phyloP scores from a whole-genome alignment of 2,113 vertebrate genomes.

The Pygoscelis antarcticus region DNA sequence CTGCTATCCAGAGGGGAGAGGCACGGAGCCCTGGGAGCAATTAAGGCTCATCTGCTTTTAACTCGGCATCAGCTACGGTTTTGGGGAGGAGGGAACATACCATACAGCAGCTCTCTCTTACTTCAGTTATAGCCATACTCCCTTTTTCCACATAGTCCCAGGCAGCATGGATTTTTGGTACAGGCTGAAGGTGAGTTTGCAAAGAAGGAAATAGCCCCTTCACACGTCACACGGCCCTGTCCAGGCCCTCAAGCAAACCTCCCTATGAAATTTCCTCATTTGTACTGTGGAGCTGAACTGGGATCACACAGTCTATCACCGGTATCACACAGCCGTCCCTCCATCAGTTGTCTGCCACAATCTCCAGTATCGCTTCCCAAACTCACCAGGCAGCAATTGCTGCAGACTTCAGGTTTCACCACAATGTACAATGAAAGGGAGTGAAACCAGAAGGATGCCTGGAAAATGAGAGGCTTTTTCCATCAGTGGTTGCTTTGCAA shows the following conservation, averaged over 20 bases:
- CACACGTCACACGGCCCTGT: accelerated
- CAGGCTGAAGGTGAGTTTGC: neutral
- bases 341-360: neutral
- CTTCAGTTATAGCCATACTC: neutral
- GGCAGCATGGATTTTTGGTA: neutral
- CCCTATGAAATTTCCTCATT: neutral
- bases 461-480: neutral
- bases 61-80: neutral
- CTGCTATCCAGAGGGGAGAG: neutral
- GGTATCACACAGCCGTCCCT: neutral
- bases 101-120: neutral
- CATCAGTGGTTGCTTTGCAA: slow-evolving; percentile 9
- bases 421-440: neutral
- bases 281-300: neutral
- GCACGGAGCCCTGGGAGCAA: neutral
- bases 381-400: neutral
- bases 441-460: neutral
- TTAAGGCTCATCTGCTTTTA: neutral
- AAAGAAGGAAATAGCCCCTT: neutral
- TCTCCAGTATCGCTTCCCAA: neutral
- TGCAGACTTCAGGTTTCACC: neutral
- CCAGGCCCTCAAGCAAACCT: neutral
- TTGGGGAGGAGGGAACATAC: neutral
- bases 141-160: neutral
- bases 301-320: neutral